Evolutionary conservation across 2,888 invertebrate species (phyloP).

Genomic region (Eupithecia abbreviata): DNA sequence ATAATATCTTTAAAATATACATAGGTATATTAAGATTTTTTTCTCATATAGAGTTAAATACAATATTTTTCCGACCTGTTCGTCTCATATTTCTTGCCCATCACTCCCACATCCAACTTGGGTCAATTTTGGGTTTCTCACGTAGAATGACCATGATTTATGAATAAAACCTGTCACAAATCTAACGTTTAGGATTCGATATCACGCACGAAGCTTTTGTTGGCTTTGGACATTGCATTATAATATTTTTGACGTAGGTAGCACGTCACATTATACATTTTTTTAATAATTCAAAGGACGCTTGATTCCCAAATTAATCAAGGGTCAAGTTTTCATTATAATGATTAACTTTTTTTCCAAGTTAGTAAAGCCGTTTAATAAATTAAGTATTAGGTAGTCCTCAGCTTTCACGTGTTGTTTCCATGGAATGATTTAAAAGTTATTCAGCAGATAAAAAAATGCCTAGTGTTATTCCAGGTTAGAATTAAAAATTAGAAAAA

Average conservation of each 20-base stretch:
- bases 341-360: not conserved
- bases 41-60: too few relatives aligned
- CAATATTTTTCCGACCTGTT: slow-evolving; percentile 49
- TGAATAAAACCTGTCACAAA: slow-evolving; percentile 51
- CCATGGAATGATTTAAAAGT: not conserved
- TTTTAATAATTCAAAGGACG: not conserved
- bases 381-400: not conserved
- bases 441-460: not conserved
- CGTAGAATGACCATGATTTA: slow-evolving; percentile 59
- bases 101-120: slow-evolving; percentile 56
- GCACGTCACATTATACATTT: not conserved
- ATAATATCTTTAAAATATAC: too few relatives aligned
- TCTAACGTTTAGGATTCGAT: slow-evolving; percentile 50
- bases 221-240: slow-evolving; percentile 11
- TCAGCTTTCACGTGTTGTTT: not conserved
- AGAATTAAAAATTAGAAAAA: too few relatives aligned
- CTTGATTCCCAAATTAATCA: not conserved
- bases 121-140: slow-evolving; percentile 61
- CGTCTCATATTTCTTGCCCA: slow-evolving; percentile 45
- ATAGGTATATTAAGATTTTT: too few relatives aligned
- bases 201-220: slow-evolving; percentile 53
- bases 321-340: not conserved
- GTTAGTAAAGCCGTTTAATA: not conserved
- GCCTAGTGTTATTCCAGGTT: not conserved
- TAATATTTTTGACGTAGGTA: not conserved